Conservation (phyloP, 2,797 vertebrate genomes). For the Bufotes viridis region DNA sequence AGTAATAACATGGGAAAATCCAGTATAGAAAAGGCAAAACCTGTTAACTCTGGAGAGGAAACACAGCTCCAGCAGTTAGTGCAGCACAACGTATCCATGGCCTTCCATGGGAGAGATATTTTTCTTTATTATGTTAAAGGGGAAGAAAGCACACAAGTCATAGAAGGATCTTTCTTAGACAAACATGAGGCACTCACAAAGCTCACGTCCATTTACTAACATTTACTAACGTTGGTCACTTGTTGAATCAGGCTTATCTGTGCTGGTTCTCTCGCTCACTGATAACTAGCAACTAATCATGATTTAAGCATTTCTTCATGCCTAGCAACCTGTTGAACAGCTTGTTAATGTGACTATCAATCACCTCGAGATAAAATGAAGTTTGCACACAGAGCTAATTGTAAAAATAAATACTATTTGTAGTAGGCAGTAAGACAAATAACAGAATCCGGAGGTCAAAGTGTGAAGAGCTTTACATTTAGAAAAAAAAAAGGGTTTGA, state of each 20-base stretch:
- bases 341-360: conserved; percentile 83
- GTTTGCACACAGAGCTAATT: conserved; percentile 80
- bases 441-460: conserved; percentile 77
- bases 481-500: conserved; percentile 74
- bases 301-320: conserved; percentile 79
- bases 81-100: neutral
- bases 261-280: conserved; percentile 71
- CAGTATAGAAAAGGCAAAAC: neutral
- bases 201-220: conserved; percentile 45
- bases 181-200: conserved; percentile 36
- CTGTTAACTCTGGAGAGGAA: neutral
- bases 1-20: neutral
- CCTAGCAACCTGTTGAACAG: conserved; percentile 81
- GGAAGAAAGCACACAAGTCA: conserved; percentile 9
- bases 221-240: conserved; percentile 41
- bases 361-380: conserved; percentile 78
- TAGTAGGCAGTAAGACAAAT: conserved; percentile 80
- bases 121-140: conserved; percentile 4
- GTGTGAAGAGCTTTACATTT: conserved; percentile 80
- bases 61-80: neutral
- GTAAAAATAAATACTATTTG: conserved; percentile 83
- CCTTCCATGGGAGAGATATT: neutral
- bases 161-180: conserved; percentile 26
- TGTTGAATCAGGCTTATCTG: conserved; percentile 72
- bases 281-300: conserved; percentile 77